Base-by-base conservation (phyloP, 1,140 invertebrate genomes). In the Megalopta genalis region DNA sequence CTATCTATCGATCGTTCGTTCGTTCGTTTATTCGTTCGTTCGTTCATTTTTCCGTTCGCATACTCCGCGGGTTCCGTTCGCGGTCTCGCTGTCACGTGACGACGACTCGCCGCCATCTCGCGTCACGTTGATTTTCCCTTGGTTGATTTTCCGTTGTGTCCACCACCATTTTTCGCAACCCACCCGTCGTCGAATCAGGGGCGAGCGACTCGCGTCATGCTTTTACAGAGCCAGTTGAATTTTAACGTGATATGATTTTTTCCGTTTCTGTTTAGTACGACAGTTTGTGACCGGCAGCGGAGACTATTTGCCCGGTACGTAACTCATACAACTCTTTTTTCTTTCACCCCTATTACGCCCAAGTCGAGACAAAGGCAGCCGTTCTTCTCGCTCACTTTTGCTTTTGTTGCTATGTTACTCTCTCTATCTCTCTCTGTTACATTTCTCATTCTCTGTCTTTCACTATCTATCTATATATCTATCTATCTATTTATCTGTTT, bases 231-330 rank as follows among this genome's bases (percentile, higher is more conserved):
- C 88, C 86, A 85, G 71, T 88, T 87, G 86, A 84, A 85, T 90
- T 90, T 88, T 90, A 92, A 92, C 90, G 91, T 89, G 90, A 92
- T 91, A 92, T 93, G 91, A 91, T 92, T 93, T 93, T 90, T 92
- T 92, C 91, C 94, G 93, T 95, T 93, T 95, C 92, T 94, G 94
- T 94, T 94, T 95, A 95, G 95, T 95, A 94, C 95, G 95, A 94
- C 95, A 95, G 93, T 95, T 94, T 95, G 94, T 95, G 94, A 94
- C 94, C 94, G 94, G 94, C 93, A 94, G 94, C 92, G 95, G 94
- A 94, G 94, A 95, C 93, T 95, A 94, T 94, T 94, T 95, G 92
- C 94, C 94, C 94, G 94, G 95, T 95, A 95, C 93, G 95, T 95
- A 95, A 93, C 89, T 92, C 91, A 92, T 84, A 84, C 86, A 90